A percentile compares a stretch with the other conserved stretches of the same genome.
phyloP scores from a whole-genome alignment of 2,888 invertebrate genomes.

The Eudemis profundana region DNA sequence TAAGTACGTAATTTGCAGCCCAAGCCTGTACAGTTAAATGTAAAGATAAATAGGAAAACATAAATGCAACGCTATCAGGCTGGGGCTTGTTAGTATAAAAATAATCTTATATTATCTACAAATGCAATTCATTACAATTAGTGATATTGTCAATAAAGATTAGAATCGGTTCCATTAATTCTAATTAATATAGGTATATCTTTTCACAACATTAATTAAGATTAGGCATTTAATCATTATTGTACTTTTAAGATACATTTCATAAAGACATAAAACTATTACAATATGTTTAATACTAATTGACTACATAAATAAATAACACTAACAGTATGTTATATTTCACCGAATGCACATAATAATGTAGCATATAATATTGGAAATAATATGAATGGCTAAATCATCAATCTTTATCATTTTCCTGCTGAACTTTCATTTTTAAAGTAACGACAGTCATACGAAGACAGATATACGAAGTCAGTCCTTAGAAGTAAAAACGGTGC shows the following conservation, averaged over 20 bases:
- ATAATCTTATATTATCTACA: conserved; percentile 26
- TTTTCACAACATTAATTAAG: conserved; percentile 25
- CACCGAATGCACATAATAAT: background rate
- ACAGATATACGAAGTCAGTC: background rate
- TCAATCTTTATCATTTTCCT: background rate
- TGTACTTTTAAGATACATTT: conserved; percentile 10
- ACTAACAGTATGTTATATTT: background rate
- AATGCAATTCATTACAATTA: conserved; percentile 24
- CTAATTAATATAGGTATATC: conserved; percentile 15
- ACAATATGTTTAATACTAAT: background rate
- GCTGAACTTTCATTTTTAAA: background rate
- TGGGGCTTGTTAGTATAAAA: conserved; percentile 30
- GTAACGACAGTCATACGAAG: background rate
- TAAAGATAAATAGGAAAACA: background rate
- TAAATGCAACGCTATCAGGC: conserved; percentile 5
- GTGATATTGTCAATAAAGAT: conserved; percentile 33
- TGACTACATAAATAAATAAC: background rate
- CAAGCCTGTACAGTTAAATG: conserved; percentile 21
- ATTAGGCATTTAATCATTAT: conserved; percentile 3
- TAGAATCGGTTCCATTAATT: conserved; percentile 22
- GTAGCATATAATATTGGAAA: background rate
- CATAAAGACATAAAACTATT: background rate
- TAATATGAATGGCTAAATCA: background rate
- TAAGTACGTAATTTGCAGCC: conserved; percentile 37
- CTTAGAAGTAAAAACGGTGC: background rate